Percentiles rank a stretch among this genome's conserved stretches.
These are phyloP conservation scores for Drosophila cracens DNA, from an alignment of 2,888 invertebrate species.

Conservation along the genomic window DNA sequence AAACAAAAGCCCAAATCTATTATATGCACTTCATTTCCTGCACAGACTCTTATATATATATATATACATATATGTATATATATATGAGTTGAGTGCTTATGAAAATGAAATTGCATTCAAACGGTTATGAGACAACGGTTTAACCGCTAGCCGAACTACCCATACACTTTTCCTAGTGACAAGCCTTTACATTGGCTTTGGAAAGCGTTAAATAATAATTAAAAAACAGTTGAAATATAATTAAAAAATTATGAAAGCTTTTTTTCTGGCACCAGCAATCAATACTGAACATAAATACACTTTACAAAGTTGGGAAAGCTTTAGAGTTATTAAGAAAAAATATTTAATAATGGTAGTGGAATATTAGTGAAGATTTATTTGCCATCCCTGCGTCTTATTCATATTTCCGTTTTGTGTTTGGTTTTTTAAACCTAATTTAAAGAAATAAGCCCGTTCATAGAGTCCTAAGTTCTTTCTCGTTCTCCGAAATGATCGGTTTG, in stretches of 20 bases:
- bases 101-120: slow-evolving; percentile 32
- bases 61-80: background rate
- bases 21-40: slow-evolving; percentile 43
- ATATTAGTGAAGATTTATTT: background rate
- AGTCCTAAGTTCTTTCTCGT: background rate
- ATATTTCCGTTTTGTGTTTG: background rate
- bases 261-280: background rate
- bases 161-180: background rate
- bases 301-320: background rate
- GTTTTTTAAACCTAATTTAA: background rate
- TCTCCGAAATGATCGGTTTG: background rate
- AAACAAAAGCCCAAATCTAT: slow-evolving; percentile 54
- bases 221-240: background rate
- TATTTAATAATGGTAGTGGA: background rate
- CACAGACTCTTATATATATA: slow-evolving; percentile 7
- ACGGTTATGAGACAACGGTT: background rate
- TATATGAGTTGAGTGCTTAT: slow-evolving; percentile 21
- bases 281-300: background rate
- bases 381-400: background rate
- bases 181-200: background rate
- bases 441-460: background rate
- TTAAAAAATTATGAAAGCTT: background rate
- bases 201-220: background rate
- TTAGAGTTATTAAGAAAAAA: background rate
- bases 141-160: background rate